phyloP scores from a whole-genome alignment of 2,113 vertebrate genomes.

The Myxocyprinus asiaticus region DNA sequence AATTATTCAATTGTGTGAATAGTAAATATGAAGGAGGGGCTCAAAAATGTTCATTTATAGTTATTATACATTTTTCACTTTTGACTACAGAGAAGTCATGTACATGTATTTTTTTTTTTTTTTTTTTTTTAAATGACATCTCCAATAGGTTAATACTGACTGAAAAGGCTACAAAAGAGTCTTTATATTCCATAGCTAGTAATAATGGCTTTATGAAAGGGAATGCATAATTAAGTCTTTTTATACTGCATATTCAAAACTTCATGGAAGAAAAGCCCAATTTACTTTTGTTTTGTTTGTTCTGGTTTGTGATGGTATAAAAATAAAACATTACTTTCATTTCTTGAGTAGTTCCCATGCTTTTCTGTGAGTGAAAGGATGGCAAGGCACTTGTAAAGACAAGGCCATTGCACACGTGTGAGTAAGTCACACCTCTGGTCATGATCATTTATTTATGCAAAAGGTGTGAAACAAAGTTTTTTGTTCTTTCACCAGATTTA shows the following conservation, averaged over 20 bases:
- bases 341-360: background rate
- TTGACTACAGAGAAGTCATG: background rate
- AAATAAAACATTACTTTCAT: background rate
- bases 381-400: slow-evolving; percentile 66
- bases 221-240: slow-evolving; percentile 28
- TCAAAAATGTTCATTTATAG: too few relatives aligned
- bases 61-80: background rate
- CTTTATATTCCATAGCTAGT: background rate
- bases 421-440: slow-evolving; percentile 62
- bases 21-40: background rate
- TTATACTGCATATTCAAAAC: slow-evolving; percentile 45
- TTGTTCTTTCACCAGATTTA: background rate
- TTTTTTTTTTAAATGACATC: background rate
- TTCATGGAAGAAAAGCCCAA: background rate
- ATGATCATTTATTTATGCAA: slow-evolving; percentile 65
- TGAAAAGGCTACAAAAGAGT: background rate
- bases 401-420: slow-evolving; percentile 68
- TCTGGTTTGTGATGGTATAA: slow-evolving; percentile 28
- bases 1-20: background rate
- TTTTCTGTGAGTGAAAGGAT: slow-evolving; percentile 30
- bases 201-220: background rate
- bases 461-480: slow-evolving; percentile 68
- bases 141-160: too few relatives aligned
- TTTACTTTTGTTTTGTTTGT: slow-evolving; percentile 43
- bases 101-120: background rate